These are phyloP conservation scores for Enoplosus armatus DNA, from an alignment of 2,797 vertebrate species.

Conservation along the genomic window DNA sequence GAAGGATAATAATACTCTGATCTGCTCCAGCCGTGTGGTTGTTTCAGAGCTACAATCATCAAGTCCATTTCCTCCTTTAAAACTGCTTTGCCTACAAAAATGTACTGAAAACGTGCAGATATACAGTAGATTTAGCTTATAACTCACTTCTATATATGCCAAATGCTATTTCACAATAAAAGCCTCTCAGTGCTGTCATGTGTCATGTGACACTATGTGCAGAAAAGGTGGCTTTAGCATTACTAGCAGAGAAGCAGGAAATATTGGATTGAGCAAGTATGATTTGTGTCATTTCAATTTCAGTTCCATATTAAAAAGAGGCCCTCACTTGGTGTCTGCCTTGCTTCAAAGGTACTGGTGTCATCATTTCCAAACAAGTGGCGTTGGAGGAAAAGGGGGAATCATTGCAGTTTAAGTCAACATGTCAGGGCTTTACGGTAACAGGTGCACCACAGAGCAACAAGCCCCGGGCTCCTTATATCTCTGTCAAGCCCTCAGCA, in stretches of 20 bases:
- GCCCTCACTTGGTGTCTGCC: neutral
- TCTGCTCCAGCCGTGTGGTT: neutral
- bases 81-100: no score
- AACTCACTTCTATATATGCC: neutral
- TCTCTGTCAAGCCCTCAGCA: slow-evolving; percentile 55
- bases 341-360: no score
- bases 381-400: neutral
- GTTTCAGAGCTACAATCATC: neutral
- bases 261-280: no score
- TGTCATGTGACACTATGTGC: neutral
- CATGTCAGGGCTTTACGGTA: slow-evolving; percentile 10
- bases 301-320: neutral
- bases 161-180: slow-evolving; percentile 37
- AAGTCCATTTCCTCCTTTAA: neutral
- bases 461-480: slow-evolving; percentile 51
- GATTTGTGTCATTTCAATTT: no score
- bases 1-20: neutral
- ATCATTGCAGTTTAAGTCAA: neutral
- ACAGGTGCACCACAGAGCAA: slow-evolving; percentile 58
- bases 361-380: no score
- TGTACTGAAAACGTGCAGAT: neutral
- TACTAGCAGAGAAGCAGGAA: neutral
- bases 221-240: neutral
- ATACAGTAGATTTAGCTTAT: neutral
- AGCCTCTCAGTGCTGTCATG: neutral